A percentile compares a stretch with the other conserved stretches of the same genome.
These are phyloP conservation scores for Stenodera caucasica DNA, from an alignment of 2,888 invertebrate genomes.

Conservation along the genomic window DNA sequence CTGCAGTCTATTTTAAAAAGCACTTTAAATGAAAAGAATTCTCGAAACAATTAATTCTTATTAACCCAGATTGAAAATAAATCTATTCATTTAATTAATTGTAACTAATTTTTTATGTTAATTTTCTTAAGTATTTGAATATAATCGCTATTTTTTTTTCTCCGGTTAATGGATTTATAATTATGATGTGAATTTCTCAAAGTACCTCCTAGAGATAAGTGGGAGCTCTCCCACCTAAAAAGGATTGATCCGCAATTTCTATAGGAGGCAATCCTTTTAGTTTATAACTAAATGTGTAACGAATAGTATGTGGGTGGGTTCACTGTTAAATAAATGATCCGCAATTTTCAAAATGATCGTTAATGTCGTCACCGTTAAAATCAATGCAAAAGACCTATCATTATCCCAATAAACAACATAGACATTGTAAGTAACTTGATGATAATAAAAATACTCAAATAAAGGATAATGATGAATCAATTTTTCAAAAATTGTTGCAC, in stretches of 20 bases:
- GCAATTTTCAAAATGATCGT: not conserved
- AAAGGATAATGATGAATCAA: not conserved
- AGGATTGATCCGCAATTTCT: constrained; percentile 31
- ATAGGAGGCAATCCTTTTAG: constrained; percentile 32
- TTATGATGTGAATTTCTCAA: constrained; percentile 24
- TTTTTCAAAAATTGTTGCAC: not conserved
- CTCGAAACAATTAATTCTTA: not conserved
- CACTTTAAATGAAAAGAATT: not conserved
- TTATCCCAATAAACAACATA: not conserved
- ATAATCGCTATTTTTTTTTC: not conserved
- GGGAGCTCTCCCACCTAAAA: constrained; percentile 36
- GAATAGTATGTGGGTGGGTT: constrained; percentile 33
- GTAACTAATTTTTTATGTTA: not conserved
- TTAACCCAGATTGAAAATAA: not conserved
- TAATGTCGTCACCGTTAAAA: not conserved
- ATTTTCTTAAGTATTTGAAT: not conserved
- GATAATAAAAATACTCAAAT: not conserved
- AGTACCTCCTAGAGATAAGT: constrained; percentile 26
- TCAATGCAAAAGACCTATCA: not conserved
- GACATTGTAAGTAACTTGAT: not conserved
- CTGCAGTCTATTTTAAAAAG: not conserved
- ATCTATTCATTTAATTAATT: not conserved
- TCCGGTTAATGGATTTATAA: not conserved
- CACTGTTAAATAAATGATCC: not conserved
- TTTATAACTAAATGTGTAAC: constrained; percentile 30